Evolutionary conservation across 1,140 invertebrate genomes (phyloP).

Genomic region (Papilio glaucus): DNA sequence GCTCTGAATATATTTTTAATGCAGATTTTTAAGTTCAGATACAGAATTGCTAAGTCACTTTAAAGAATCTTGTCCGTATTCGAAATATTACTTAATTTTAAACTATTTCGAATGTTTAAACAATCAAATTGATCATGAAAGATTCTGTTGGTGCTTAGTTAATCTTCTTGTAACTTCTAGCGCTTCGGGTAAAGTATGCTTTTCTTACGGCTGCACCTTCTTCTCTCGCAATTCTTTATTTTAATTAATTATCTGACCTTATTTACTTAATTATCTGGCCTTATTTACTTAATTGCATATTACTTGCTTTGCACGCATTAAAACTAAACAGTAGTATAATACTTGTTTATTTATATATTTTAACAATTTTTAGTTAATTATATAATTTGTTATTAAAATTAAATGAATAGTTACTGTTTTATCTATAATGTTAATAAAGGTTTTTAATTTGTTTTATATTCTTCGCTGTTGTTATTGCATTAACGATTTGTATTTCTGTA

Average conservation of each 20-base stretch:
- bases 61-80: neutral
- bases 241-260: neutral
- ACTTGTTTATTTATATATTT: conserved; percentile 23
- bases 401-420: no score
- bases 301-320: neutral
- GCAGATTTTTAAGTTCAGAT: neutral
- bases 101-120: neutral
- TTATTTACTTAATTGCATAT: neutral
- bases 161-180: conserved; percentile 31
- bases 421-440: no score
- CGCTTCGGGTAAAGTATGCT: conserved; percentile 50
- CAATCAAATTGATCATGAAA: neutral
- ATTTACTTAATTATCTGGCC: no score
- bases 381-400: no score
- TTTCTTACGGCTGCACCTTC: conserved; percentile 37
- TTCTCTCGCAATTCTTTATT: conserved; percentile 30
- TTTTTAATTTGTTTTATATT: neutral
- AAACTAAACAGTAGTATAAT: conserved; percentile 6
- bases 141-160: conserved; percentile 5
- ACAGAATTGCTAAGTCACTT: neutral
- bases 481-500: no score
- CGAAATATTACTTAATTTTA: neutral
- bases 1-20: neutral
- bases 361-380: neutral
- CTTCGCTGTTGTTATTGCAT: neutral